Evolutionary conservation across 1,140 invertebrate species (phyloP).

Genomic region (Drosophila simulans): DNA sequence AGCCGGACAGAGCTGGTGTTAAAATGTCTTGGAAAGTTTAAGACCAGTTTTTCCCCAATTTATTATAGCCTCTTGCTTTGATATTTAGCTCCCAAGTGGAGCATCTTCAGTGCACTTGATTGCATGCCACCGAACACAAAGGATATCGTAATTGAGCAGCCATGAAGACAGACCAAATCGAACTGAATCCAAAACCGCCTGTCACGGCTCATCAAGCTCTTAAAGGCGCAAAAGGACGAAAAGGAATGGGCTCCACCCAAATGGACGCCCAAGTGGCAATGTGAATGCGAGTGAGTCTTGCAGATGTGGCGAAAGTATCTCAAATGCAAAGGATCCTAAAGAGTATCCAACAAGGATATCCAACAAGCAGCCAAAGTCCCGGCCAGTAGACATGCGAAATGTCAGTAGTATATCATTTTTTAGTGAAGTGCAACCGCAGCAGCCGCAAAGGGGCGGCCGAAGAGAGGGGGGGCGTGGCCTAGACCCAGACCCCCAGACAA

Average conservation of each 20-base stretch:
- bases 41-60: too few relatives aligned
- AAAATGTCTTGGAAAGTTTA: too few relatives aligned
- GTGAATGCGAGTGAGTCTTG: conserved; percentile 32
- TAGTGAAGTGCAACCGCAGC: conserved; percentile 64
- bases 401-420: conserved; percentile 76
- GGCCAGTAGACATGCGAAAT: conserved; percentile 37
- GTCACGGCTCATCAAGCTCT: conserved; percentile 30
- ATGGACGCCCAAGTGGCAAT: conserved; percentile 54
- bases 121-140: conserved; percentile 3
- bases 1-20: too few relatives aligned
- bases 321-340: conserved; percentile 19
- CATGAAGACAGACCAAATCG: background rate
- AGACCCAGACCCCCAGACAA: conserved; percentile 33
- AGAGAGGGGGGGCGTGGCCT: conserved; percentile 16
- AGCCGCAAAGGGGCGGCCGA: conserved; percentile 19
- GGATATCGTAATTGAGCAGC: conserved; percentile 1
- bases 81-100: background rate
- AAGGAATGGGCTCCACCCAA: conserved; percentile 57
- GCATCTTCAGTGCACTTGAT: background rate
- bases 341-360: conserved; percentile 4
- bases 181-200: conserved; percentile 16
- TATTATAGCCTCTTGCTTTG: too few relatives aligned
- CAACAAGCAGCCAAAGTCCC: conserved; percentile 10
- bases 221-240: conserved; percentile 23
- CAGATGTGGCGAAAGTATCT: conserved; percentile 27